phyloP scores from a whole-genome alignment of 1,140 invertebrate species.

The Nixonia krombeini region DNA sequence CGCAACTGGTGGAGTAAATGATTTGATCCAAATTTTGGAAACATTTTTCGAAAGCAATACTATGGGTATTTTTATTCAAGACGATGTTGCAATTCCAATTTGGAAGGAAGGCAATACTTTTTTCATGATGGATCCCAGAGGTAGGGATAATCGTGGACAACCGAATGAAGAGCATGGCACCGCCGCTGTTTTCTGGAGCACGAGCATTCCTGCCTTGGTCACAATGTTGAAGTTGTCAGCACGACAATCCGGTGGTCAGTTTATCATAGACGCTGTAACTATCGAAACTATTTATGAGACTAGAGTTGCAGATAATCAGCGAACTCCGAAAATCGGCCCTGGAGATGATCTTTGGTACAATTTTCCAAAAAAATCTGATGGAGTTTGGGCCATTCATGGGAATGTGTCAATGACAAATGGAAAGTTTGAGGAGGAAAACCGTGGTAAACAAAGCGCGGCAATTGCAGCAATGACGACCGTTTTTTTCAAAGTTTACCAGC shows the following conservation, averaged over 20 bases:
- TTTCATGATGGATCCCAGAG: slow-evolving; percentile 61
- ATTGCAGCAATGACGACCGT: slow-evolving; percentile 55
- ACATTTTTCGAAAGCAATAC: slow-evolving; percentile 50
- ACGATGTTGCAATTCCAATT: slow-evolving; percentile 49
- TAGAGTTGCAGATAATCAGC: slow-evolving; percentile 20
- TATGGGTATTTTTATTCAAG: slow-evolving; percentile 58
- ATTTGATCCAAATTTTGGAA: slow-evolving; percentile 39
- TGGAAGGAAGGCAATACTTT: slow-evolving; percentile 57
- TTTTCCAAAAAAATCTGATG: slow-evolving; percentile 53
- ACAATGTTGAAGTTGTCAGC: slow-evolving; percentile 2
- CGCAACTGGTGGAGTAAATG: slow-evolving; percentile 23
- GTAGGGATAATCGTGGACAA: slow-evolving; percentile 46
- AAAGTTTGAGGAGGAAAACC: slow-evolving; percentile 40
- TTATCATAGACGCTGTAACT: slow-evolving; percentile 50
- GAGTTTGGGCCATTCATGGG: slow-evolving; percentile 52
- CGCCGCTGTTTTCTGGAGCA: slow-evolving; percentile 60
- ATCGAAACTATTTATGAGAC: slow-evolving; percentile 52
- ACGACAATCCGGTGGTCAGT: slow-evolving; percentile 18
- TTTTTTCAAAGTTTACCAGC: slow-evolving; percentile 61
- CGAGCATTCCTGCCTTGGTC: slow-evolving; percentile 37
- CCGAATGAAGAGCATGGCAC: slow-evolving; percentile 38
- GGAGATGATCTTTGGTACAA: slow-evolving; percentile 54
- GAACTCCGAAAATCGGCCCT: slow-evolving; percentile 24
- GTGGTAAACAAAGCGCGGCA: slow-evolving; percentile 52
- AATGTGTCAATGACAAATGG: too few species aligned